phyloP scores from a whole-genome alignment of 2,797 vertebrate species.

The Manis pentadactyla region DNA sequence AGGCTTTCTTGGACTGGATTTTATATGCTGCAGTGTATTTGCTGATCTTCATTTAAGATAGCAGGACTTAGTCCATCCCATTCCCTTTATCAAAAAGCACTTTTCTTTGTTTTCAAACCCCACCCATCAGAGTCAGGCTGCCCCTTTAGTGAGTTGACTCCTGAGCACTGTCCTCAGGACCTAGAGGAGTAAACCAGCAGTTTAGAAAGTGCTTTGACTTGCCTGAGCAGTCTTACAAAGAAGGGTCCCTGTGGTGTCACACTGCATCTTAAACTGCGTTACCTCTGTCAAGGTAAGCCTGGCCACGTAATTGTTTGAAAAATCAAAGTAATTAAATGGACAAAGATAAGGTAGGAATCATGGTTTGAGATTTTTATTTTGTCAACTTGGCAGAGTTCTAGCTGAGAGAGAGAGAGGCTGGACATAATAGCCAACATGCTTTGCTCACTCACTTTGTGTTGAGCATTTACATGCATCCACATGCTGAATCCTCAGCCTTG shows the following conservation, averaged over 20 bases:
- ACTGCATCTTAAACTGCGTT: background rate
- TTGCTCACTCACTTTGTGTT: background rate
- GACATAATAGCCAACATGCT: background rate
- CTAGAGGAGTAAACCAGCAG: background rate
- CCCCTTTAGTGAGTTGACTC: background rate
- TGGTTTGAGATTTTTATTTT: background rate
- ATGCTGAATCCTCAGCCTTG: background rate
- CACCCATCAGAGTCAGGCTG: background rate
- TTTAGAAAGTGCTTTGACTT: slow-evolving; percentile 14
- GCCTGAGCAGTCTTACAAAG: background rate
- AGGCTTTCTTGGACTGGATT: slow-evolving; percentile 11
- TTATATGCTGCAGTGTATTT: background rate
- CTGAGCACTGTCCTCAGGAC: background rate
- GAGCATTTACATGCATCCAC: background rate
- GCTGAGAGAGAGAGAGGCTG: background rate
- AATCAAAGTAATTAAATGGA: background rate
- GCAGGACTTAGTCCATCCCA: background rate
- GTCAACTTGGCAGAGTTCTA: background rate
- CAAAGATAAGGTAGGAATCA: background rate
- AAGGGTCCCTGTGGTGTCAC: background rate
- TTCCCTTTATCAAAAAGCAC: background rate
- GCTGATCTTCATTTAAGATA: background rate
- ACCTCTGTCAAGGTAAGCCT: background rate
- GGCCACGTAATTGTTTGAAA: background rate
- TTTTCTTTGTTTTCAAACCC: background rate